phyloP scores from a whole-genome alignment of 2,888 invertebrate species.

The Elegia similella region DNA sequence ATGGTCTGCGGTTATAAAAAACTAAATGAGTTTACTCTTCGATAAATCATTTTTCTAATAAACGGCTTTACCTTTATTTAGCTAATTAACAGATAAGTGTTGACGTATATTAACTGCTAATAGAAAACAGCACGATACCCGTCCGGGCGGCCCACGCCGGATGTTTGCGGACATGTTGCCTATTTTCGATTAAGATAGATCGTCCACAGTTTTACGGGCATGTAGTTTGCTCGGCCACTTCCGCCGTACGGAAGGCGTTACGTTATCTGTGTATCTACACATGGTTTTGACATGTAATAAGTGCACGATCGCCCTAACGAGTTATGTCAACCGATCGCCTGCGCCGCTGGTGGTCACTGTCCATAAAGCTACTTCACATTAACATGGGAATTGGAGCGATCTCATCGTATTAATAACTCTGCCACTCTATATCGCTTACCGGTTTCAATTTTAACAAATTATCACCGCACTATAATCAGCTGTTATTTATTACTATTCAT shows the following conservation, averaged over 20 bases:
- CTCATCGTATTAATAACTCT: conserved; percentile 19
- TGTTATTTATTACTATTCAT: conserved; percentile 25
- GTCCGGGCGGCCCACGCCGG: conserved; percentile 2
- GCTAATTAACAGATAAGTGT: background rate
- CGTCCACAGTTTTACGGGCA: conserved; percentile 10
- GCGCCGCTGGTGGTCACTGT: conserved; percentile 23
- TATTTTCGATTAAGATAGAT: conserved; percentile 17
- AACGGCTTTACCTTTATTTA: background rate
- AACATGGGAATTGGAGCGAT: conserved; percentile 19
- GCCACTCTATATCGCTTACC: conserved; percentile 19
- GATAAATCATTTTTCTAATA: background rate
- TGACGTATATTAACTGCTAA: background rate
- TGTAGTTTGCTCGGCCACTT: conserved; percentile 18
- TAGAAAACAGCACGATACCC: conserved; percentile 9
- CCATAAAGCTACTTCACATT: conserved; percentile 16
- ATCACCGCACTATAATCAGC: conserved; percentile 24
- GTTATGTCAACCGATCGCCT: conserved; percentile 22
- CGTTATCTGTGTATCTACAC: conserved; percentile 14
- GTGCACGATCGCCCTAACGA: conserved; percentile 20
- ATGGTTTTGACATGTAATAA: conserved; percentile 22
- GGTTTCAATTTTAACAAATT: conserved; percentile 18
- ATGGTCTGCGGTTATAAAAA: background rate
- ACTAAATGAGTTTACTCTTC: background rate
- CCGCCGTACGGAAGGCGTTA: conserved; percentile 17
- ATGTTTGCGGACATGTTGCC: conserved; percentile 13